A percentile compares a stretch with the other conserved stretches of the same genome.
Conservation (phyloP, 1,140 invertebrate genomes). For the Mylabris phalerata region DNA sequence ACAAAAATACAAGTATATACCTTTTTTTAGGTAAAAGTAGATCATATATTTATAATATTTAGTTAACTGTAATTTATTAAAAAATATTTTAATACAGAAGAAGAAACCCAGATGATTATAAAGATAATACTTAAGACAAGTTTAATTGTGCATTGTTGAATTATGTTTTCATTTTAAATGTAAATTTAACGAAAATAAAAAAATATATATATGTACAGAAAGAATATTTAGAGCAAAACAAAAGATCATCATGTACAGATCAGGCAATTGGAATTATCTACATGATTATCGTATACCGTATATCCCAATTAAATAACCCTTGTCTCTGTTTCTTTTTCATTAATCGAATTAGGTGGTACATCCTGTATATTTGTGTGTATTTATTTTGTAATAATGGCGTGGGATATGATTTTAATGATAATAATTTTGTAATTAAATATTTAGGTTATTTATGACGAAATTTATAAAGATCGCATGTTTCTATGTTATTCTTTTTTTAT, state of each 20-base stretch:
- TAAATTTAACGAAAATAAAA: constrained; percentile 2
- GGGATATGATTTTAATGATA: constrained; percentile 16
- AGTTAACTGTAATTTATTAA: no score
- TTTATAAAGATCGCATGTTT: constrained; percentile 1
- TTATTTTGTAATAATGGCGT: constrained; percentile 18
- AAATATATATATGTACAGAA: neutral
- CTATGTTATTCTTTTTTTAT: no score
- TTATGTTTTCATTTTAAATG: constrained; percentile 7
- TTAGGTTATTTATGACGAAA: constrained; percentile 16
- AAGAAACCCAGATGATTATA: constrained; percentile 2
- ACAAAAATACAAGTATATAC: neutral
- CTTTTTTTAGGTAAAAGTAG: constrained; percentile 9
- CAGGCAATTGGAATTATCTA: no score
- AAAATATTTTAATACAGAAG: constrained; percentile 1
- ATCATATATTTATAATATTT: neutral
- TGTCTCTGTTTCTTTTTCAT: no score
- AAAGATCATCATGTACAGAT: neutral
- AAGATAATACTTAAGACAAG: constrained; percentile 1
- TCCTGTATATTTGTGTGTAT: constrained; percentile 6
- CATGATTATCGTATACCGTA: no score
- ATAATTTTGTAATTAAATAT: constrained; percentile 22
- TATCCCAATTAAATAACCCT: no score
- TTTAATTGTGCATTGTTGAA: constrained; percentile 19
- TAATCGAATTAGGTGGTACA: neutral
- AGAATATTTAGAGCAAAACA: constrained; percentile 19